Evolutionary conservation across 2,113 vertebrate genomes (phyloP).

Genomic region (Stercorarius parasiticus): DNA sequence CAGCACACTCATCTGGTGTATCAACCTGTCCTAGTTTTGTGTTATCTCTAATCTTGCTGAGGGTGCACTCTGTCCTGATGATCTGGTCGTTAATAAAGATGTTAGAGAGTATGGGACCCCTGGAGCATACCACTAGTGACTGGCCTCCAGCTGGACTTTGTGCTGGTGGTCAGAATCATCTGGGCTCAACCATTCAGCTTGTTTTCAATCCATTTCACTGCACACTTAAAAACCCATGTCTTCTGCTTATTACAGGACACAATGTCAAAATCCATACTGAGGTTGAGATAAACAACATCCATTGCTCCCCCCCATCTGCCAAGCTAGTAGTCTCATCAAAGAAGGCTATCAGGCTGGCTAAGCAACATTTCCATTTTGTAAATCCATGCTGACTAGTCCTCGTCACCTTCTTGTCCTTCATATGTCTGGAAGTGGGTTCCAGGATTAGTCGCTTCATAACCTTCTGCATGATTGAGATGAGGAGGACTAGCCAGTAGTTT

Average conservation of each 20-base stretch:
- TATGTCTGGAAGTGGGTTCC: not conserved
- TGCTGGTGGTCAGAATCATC: not conserved
- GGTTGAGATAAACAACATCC: not conserved
- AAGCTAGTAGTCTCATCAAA: not conserved
- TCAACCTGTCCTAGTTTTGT: not conserved
- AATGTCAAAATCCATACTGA: not conserved
- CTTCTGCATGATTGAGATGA: not conserved
- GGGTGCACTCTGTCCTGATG: not conserved
- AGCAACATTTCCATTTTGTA: not conserved
- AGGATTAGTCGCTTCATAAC: not conserved
- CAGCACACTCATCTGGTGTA: not conserved
- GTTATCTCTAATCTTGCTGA: not conserved
- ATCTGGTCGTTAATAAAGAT: not conserved
- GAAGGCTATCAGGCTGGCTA: not conserved
- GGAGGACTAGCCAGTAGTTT: not conserved
- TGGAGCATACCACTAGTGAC: not conserved
- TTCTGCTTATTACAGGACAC: not conserved
- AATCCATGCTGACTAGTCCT: not conserved
- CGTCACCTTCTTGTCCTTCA: not conserved
- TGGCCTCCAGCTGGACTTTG: not conserved
- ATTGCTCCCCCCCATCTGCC: not conserved
- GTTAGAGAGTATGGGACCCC: not conserved
- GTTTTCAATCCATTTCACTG: not conserved
- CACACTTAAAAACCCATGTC: not conserved
- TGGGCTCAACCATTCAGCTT: not conserved